Percentiles rank a stretch among this genome's conserved stretches.
Conservation (phyloP, 2,888 invertebrate genomes). For the Ischnus inquisitorius region DNA sequence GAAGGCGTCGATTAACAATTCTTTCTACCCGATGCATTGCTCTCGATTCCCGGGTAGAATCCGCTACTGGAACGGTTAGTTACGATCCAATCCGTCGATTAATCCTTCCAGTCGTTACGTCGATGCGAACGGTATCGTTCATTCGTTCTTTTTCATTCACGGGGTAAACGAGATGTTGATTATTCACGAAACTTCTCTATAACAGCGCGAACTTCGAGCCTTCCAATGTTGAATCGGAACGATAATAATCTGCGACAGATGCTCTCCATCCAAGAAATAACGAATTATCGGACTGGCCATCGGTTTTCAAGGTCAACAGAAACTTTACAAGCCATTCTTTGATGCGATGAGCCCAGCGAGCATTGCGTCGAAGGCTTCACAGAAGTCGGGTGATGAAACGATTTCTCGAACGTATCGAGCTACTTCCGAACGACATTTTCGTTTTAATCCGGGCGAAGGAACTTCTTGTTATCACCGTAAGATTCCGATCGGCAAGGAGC, state of each 20-base stretch:
- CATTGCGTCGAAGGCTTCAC: neutral
- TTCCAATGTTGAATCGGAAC: neutral
- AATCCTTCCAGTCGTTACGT: neutral
- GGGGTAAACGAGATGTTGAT: neutral
- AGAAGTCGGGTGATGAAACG: conserved; percentile 1
- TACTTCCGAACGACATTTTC: conserved; percentile 12
- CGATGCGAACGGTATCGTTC: neutral
- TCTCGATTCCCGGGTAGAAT: conserved; percentile 20
- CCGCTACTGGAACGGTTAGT: neutral
- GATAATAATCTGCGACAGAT: neutral
- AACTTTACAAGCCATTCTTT: neutral
- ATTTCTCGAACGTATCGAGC: conserved; percentile 19
- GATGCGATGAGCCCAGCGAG: neutral
- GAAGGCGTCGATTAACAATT: conserved; percentile 50
- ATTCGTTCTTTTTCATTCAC: neutral
- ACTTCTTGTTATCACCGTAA: conserved; percentile 39
- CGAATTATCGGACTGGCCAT: neutral
- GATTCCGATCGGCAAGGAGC: conserved; percentile 41
- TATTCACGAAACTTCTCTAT: neutral
- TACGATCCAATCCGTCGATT: neutral
- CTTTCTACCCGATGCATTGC: conserved; percentile 24
- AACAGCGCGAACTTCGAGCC: neutral
- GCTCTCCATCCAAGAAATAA: neutral
- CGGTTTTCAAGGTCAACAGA: neutral
- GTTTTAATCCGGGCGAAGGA: conserved; percentile 6